These are phyloP conservation scores for Euphonia xanthogaster DNA, from an alignment of 2,797 vertebrate genomes.

Conservation along the genomic window DNA sequence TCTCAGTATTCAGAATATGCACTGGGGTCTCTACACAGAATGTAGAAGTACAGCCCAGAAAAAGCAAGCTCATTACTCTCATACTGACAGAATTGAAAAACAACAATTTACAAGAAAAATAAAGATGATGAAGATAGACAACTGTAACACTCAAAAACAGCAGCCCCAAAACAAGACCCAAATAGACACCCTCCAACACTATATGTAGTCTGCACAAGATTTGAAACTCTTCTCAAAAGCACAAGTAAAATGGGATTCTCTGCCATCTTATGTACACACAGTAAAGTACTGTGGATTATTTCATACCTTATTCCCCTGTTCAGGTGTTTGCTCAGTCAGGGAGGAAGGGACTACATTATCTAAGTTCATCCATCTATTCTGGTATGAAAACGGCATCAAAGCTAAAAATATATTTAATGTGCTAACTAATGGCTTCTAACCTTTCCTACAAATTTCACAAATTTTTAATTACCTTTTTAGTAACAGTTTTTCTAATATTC, in stretches of 20 bases:
- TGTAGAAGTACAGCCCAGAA: background rate
- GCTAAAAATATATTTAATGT: background rate
- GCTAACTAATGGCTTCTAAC: background rate
- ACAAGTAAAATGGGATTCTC: background rate
- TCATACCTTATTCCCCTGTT: background rate
- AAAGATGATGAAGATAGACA: background rate
- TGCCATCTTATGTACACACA: background rate
- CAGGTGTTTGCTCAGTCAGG: background rate
- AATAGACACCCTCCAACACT: background rate
- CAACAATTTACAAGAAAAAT: background rate
- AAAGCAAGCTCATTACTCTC: background rate
- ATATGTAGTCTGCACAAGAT: background rate
- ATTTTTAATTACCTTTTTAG: background rate
- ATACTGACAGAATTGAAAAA: background rate
- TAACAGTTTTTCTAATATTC: background rate
- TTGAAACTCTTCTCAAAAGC: background rate
- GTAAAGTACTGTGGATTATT: background rate
- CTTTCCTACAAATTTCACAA: background rate
- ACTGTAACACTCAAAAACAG: background rate
- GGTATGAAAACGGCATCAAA: background rate
- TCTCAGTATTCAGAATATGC: background rate
- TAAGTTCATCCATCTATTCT: background rate
- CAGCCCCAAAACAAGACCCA: background rate
- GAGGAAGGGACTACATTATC: rapidly evolving
- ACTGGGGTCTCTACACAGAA: background rate